Base-by-base conservation (phyloP, 2,113 vertebrate species). In the Antechinus flavipes region DNA sequence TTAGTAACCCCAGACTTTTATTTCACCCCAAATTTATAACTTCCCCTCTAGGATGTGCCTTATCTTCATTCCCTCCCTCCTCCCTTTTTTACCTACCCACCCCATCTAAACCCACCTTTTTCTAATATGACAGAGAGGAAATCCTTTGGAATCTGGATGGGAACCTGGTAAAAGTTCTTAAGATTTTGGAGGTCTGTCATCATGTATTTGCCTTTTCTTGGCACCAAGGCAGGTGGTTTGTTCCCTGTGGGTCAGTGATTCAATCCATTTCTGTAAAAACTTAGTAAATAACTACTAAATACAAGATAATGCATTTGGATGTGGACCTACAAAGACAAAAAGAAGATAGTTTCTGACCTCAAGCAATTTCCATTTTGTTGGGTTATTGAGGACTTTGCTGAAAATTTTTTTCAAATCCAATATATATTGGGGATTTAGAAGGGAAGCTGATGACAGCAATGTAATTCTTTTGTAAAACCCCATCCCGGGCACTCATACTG, bases 191-290 rank as follows among this genome's bases (percentile, higher is more conserved):
- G 0, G 90, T 99, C 99, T 2, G 97, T 97, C 1, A 0, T 0
- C 98, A 99, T 4, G 97, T 99, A 99, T 35, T 94, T 2, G 0
- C 52, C 99, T 98, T 99, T 99, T 94, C 98, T 98, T 24, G 99
- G 99, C 93, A 99, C 54, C 97, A 99, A 0, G 89, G 94, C 99
- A 91, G 99, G 99, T 0, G 99, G 98, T 54, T 98, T 98, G 98
- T 99, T 99, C 93, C 99, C 99, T 99, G 98, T 89, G 9, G 94
- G 93, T 55, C 16, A 84, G n/a, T 42, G 16, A 84, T 84, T 84
- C 16, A 84, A 42, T 84, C 42, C 6, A 84, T 23, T 84, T 84
- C 68, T 84, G 19, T 84, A 42, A 84, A 84, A 16, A 84, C 23
- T 84, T 42, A 42, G 22, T 23, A 84, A 84, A 84, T 42, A 84